phyloP scores from a whole-genome alignment of 2,113 vertebrate genomes.

The Monopterus albus region DNA sequence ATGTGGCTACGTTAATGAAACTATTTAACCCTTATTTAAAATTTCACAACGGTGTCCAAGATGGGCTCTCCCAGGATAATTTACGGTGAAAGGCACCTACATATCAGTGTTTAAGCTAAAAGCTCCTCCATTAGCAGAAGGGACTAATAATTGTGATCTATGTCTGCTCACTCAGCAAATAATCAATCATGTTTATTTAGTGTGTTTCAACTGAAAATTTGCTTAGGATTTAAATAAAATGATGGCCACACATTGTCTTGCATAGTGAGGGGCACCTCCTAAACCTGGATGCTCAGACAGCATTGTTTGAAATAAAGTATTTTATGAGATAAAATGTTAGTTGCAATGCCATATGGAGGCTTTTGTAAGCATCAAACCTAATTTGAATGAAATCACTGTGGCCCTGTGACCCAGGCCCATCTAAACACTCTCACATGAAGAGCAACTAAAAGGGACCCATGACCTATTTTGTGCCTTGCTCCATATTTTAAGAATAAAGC shows the following conservation, averaged over 20 bases:
- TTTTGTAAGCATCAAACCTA: conserved; percentile 27
- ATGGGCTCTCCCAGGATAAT: conserved; percentile 17
- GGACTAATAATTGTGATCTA: conserved; percentile 61
- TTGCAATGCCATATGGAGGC: conserved; percentile 1
- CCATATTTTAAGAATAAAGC: conserved; percentile 37
- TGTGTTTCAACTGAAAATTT: conserved; percentile 40
- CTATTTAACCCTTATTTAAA: conserved; percentile 33
- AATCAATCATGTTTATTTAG: conserved; percentile 64
- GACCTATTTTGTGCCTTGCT: conserved; percentile 47
- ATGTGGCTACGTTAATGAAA: conserved; percentile 28
- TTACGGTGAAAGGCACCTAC: conserved; percentile 28
- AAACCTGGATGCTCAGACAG: conserved; percentile 1
- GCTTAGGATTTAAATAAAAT: conserved; percentile 21
- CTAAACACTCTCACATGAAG: conserved; percentile 43
- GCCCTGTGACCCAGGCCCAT: conserved; percentile 40
- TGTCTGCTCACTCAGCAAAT: conserved; percentile 58
- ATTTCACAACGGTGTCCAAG: conserved; percentile 37
- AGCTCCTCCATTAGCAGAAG: conserved; percentile 50
- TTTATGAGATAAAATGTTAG: conserved; percentile 1
- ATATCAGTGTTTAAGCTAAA: conserved; percentile 60
- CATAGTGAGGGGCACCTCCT: background rate
- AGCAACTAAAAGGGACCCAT: conserved; percentile 42
- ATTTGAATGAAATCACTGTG: conserved; percentile 49
- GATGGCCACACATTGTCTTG: background rate
- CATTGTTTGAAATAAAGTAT: background rate